Evolutionary conservation across 2,797 vertebrate genomes (phyloP).

Genomic region (Coracias cyanogaster): DNA sequence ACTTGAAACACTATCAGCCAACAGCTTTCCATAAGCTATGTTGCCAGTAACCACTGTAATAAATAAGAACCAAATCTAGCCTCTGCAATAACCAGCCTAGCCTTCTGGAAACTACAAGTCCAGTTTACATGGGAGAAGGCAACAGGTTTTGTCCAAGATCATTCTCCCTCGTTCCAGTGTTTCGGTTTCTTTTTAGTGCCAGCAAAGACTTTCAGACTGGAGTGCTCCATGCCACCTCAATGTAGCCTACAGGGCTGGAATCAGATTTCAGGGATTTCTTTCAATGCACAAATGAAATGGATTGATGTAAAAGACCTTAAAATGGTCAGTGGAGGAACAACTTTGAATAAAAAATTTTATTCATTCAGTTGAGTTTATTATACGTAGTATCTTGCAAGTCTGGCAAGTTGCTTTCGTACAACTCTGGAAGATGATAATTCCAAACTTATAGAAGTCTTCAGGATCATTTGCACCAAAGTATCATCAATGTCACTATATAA

Average conservation of each 20-base stretch:
- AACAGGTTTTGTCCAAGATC: neutral
- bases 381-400: neutral
- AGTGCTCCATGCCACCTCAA: too few species aligned
- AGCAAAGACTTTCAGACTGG: neutral
- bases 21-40: neutral
- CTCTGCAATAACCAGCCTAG: neutral
- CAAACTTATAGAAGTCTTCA: neutral
- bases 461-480: neutral
- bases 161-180: accelerated
- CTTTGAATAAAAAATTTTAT: neutral
- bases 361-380: neutral
- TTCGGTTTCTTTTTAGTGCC: neutral
- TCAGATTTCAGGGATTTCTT: neutral
- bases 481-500: neutral
- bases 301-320: neutral
- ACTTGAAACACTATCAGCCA: too few species aligned
- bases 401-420: neutral
- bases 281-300: neutral
- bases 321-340: neutral
- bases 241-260: neutral
- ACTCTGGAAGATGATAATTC: neutral
- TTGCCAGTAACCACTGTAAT: neutral
- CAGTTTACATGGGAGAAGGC: neutral
- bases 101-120: neutral
- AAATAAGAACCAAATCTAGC: neutral